Conservation (phyloP, 2,797 vertebrate genomes). For the Morus bassanus region DNA sequence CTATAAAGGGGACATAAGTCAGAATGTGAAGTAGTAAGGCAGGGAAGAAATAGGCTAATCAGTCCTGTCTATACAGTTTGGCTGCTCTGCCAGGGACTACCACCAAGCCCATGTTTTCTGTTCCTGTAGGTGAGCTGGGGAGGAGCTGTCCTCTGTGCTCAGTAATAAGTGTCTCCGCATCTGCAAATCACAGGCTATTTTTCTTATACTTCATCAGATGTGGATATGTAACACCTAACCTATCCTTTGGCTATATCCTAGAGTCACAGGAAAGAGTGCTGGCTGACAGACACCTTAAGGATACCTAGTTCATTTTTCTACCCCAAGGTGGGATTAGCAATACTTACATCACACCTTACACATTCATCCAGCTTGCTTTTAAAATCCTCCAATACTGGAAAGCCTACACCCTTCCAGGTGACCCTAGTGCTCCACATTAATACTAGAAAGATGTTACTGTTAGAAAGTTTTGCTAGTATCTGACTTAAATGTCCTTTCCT, state of each 20-base stretch:
- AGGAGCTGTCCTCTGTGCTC: not conserved
- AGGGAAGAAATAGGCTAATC: not conserved
- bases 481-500: not conserved
- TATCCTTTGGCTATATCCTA: not conserved
- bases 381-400: not conserved
- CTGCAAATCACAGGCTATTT: not conserved
- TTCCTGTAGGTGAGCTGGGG: not conserved
- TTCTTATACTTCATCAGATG: not conserved
- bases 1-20: conserved; percentile 19
- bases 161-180: not conserved
- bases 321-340: not conserved
- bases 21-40: not conserved
- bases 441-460: not conserved
- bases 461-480: not conserved
- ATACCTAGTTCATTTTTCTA: not conserved
- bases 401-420: not conserved
- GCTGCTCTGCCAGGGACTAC: not conserved
- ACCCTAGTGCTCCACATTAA: not conserved
- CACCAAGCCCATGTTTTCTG: not conserved
- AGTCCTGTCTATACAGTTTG: not conserved
- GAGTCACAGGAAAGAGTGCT: not conserved
- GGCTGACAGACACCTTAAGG: not conserved
- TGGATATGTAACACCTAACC: not conserved
- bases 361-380: not conserved
- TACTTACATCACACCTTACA: not conserved